Base-by-base conservation (phyloP, 1,140 invertebrate species). In the Leptoteleia sp. region DNA sequence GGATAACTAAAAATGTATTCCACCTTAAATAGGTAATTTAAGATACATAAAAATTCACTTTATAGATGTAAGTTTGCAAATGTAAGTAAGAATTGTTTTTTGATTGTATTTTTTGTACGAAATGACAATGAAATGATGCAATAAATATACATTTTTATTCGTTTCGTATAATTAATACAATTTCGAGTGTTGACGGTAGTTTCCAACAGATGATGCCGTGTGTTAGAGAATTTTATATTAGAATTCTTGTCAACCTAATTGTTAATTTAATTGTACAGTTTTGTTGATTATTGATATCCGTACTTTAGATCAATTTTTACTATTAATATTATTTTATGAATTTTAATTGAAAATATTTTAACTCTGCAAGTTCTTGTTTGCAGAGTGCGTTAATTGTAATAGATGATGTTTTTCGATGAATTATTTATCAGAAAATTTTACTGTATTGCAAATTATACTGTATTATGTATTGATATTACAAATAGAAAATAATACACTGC, bases 401-500 rank as follows among this genome's bases (percentile, higher is more conserved):
- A n/a, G n/a, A n/a, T n/a, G n/a, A n/a, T n/a, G 40, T 43, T 43
- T 29, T 29, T 29, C 27, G 27, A 29, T 29, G 8, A 7, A 29
- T 7, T 29, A 29, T 29, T 1, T 29, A 29, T 29, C n/a, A n/a
- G n/a, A n/a, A n/a, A n/a, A n/a, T n/a, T n/a, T n/a, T n/a, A n/a
- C n/a, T 8, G 17, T 25, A 45, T 45, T 45, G 13, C 22, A 7
- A 31, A 16, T 29, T 47, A 1, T 8, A 47, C 3, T 25, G 3
- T 35, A 7, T 15, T 47, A 11, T 4, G 31, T 47, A 12, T 47
- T 7, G 25, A 47, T 12, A 37, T 37, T 35, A 35, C 17, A 7
- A 1, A 19, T 22, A 52, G 31, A 9, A 37, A 52, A 12, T 37
- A 22, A 12, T 22, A 52, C 48, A 52, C 48, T 52, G 48, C 48